Conservation (phyloP, 92 coral and sea anemone genomes). For the Epizoanthus ramosus region DNA sequence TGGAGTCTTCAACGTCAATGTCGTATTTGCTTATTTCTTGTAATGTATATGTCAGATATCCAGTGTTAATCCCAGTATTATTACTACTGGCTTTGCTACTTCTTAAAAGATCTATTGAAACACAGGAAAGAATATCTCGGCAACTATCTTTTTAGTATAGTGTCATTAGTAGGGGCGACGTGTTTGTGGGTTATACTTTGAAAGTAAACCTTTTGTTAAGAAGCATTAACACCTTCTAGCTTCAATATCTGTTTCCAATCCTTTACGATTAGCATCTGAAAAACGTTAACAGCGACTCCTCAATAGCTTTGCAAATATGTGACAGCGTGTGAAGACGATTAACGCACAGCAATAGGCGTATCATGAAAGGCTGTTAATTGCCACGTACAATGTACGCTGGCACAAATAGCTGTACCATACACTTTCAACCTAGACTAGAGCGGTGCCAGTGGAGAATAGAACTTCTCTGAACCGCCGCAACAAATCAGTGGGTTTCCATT, state of each 20-base stretch:
- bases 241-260: constrained; percentile 30
- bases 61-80: constrained; percentile 12
- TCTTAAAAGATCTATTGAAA: not conserved
- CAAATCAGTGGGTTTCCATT: constrained; percentile 28
- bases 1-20: not conserved
- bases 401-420: not conserved
- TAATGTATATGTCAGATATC: constrained; percentile 6
- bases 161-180: not conserved
- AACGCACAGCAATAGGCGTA: constrained; percentile 1
- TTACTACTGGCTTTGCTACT: constrained; percentile 16
- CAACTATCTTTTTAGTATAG: constrained; percentile 15
- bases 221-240: constrained; percentile 42
- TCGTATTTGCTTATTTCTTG: not conserved
- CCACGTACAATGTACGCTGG: not conserved
- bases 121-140: not conserved
- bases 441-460: not conserved
- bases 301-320: constrained; percentile 1
- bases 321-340: constrained; percentile 3
- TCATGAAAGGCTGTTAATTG: constrained; percentile 4
- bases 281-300: constrained; percentile 22
- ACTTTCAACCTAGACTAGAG: not conserved
- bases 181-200: not conserved
- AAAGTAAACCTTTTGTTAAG: constrained; percentile 44
- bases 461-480: not conserved
- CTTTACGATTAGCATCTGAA: constrained; percentile 22